Percentiles rank a stretch among this genome's conserved stretches.
These are phyloP conservation scores for Lithobates pipiens DNA, from an alignment of 2,797 vertebrate genomes.

Conservation along the genomic window DNA sequence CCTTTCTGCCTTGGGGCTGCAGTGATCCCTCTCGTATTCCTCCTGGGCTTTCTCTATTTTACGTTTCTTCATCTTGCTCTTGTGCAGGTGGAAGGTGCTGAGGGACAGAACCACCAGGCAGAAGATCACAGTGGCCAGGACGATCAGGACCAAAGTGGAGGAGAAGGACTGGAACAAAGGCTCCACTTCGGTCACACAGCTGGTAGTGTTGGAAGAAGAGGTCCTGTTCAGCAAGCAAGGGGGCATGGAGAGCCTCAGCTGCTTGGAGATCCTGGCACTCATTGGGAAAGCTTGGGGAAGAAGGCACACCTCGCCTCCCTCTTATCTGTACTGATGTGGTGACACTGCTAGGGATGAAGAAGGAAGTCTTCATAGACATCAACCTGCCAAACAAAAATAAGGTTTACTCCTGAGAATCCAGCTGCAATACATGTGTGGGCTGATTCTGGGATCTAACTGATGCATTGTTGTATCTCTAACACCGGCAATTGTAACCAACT, in stretches of 20 bases:
- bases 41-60: conserved; percentile 96
- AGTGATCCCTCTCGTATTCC: conserved; percentile 95
- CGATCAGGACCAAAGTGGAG: conserved; percentile 91
- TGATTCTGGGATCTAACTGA: too few species aligned
- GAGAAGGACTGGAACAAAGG: conserved; percentile 90
- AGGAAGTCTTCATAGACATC: conserved; percentile 55
- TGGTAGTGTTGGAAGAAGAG: conserved; percentile 73
- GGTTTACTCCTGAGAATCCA: background rate
- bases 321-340: conserved; percentile 49
- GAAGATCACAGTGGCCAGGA: conserved; percentile 89
- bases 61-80: conserved; percentile 92
- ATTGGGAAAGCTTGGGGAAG: conserved; percentile 78
- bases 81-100: conserved; percentile 95
- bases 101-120: conserved; percentile 92
- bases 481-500: too few species aligned
- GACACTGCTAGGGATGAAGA: conserved; percentile 18
- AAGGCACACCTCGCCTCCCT: conserved; percentile 66
- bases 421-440: too few species aligned
- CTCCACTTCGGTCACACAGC: conserved; percentile 89
- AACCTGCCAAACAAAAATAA: conserved; percentile 70
- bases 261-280: conserved; percentile 85
- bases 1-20: conserved; percentile 70
- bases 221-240: conserved; percentile 84
- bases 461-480: too few species aligned
- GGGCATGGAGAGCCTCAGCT: conserved; percentile 83